Conservation (phyloP, 2,888 invertebrate species). For the Watsonalla cultraria region DNA sequence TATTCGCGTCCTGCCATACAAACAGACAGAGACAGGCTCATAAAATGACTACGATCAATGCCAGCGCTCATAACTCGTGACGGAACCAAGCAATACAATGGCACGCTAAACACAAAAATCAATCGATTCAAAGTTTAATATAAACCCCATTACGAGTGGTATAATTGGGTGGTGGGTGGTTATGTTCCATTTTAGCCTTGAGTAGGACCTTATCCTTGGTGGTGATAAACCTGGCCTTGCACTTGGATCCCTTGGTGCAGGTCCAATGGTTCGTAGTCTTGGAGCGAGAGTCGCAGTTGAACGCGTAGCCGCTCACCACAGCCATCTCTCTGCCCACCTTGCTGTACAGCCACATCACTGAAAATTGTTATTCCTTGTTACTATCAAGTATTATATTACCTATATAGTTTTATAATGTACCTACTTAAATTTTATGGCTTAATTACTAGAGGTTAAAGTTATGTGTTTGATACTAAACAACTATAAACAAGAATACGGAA, state of each 20-base stretch:
- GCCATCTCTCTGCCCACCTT: constrained; percentile 21
- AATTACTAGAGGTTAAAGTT: too few relatives aligned
- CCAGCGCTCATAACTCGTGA: too few relatives aligned
- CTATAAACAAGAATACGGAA: too few relatives aligned
- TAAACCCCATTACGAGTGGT: constrained; percentile 16
- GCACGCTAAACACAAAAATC: not conserved
- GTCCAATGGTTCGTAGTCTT: constrained; percentile 22
- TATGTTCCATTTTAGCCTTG: constrained; percentile 11
- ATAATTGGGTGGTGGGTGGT: constrained; percentile 13
- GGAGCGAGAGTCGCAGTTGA: constrained; percentile 14
- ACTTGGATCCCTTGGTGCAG: constrained; percentile 16
- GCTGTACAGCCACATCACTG: constrained; percentile 25
- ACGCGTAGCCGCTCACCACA: constrained; percentile 27
- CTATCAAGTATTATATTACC: too few relatives aligned
- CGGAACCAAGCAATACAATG: too few relatives aligned
- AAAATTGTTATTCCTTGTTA: constrained; percentile 12
- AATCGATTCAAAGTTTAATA: constrained; percentile 4
- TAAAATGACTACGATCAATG: too few relatives aligned
- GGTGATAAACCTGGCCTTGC: constrained; percentile 15
- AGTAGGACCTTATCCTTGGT: constrained; percentile 5
- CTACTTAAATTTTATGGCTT: not conserved
- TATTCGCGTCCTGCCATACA: too few relatives aligned
- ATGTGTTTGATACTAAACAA: too few relatives aligned
- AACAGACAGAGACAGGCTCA: too few relatives aligned
- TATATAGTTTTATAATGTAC: not conserved